phyloP scores from a whole-genome alignment of 2,888 invertebrate species.

The Mayetiola destructor region DNA sequence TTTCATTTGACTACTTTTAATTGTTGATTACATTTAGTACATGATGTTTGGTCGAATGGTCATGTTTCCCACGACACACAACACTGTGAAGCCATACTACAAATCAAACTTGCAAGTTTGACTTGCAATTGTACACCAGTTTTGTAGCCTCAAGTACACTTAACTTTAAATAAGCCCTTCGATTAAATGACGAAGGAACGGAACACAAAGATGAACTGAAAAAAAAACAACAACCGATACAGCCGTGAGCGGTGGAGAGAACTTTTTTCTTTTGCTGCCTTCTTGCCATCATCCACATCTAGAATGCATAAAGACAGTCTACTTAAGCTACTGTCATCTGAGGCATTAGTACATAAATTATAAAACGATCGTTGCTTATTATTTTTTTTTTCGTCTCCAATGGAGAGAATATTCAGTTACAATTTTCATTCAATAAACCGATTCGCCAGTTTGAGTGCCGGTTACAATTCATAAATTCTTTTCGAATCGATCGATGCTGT shows the following conservation, averaged over 20 bases:
- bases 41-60: background rate
- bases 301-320: background rate
- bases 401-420: too few species aligned
- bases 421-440: slow-evolving; percentile 7
- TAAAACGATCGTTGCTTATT: background rate
- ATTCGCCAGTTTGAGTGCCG: background rate
- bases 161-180: background rate
- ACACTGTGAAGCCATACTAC: background rate
- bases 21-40: slow-evolving; percentile 6
- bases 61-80: background rate
- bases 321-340: slow-evolving; percentile 2
- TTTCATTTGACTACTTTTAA: slow-evolving; percentile 5
- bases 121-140: background rate
- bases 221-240: background rate
- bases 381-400: too few species aligned
- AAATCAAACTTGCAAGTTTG: too few species aligned
- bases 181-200: background rate
- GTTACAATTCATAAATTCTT: background rate
- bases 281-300: too few species aligned
- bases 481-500: background rate
- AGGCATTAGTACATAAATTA: background rate
- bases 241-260: slow-evolving; percentile 4
- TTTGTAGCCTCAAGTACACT: background rate
- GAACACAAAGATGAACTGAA: slow-evolving; percentile 1
- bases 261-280: too few species aligned